These are phyloP conservation scores for Martes martes DNA, from an alignment of 2,113 vertebrate species.

Conservation along the genomic window DNA sequence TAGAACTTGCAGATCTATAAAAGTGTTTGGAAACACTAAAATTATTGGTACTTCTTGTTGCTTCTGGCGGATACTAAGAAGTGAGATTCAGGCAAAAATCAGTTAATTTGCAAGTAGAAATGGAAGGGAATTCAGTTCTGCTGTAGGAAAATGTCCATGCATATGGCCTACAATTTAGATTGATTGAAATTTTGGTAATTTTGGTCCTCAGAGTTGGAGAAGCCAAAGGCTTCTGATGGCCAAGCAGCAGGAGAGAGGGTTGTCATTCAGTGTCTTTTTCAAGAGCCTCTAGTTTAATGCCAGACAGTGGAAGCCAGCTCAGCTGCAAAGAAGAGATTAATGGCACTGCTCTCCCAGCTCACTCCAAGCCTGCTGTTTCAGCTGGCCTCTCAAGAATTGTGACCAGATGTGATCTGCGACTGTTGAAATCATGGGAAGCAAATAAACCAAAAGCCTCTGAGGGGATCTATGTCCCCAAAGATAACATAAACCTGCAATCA, in stretches of 20 bases:
- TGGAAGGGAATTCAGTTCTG: neutral
- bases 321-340: neutral
- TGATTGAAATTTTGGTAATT: neutral
- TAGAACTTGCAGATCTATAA: neutral
- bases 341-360: neutral
- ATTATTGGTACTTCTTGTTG: neutral
- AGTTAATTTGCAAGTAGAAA: neutral
- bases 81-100: neutral
- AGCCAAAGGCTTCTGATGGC: neutral
- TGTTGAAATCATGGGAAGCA: neutral
- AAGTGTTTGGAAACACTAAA: neutral
- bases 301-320: neutral
- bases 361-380: neutral
- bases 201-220: neutral
- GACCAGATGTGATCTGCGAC: neutral
- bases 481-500: neutral
- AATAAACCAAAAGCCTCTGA: neutral
- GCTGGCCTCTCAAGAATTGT: neutral
- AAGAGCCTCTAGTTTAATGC: neutral
- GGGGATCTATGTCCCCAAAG: neutral
- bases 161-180: neutral
- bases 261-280: slow-evolving; percentile 15
- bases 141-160: neutral
- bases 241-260: neutral
- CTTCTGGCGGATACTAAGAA: neutral